Percentiles rank a stretch among this genome's conserved stretches.
Conservation (phyloP, 2,113 vertebrate genomes). For the Cynopterus brachyotis region DNA sequence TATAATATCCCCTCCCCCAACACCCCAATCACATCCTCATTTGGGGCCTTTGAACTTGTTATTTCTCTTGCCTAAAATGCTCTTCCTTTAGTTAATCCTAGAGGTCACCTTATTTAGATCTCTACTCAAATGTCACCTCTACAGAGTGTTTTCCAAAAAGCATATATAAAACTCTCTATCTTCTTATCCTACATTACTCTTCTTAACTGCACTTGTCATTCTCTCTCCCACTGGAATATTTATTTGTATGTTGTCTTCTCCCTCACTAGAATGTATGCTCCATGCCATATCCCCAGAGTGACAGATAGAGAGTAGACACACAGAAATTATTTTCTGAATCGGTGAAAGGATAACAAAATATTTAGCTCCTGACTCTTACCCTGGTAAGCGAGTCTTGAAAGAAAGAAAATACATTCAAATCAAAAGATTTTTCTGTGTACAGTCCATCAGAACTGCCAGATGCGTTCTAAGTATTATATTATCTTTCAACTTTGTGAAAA, state of each 20-base stretch:
- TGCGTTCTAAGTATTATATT: not conserved
- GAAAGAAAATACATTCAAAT: not conserved
- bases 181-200: not conserved
- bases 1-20: not conserved
- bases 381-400: not conserved
- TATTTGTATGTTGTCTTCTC: not conserved
- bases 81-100: not conserved
- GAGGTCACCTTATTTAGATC: not conserved
- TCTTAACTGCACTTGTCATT: not conserved
- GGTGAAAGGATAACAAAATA: not conserved
- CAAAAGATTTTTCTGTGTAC: not conserved
- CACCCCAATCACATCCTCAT: not conserved
- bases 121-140: not conserved
- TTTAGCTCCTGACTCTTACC: not conserved
- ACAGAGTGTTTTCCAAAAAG: not conserved
- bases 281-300: not conserved
- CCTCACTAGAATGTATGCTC: not conserved
- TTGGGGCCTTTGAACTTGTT: not conserved
- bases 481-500: not conserved
- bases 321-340: not conserved
- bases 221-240: not conserved
- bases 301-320: not conserved
- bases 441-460: not conserved
- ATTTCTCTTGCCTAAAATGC: constrained; percentile 7
- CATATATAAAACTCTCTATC: not conserved